Base-by-base conservation (phyloP, 2,888 invertebrate genomes). In the Xestia rhomboidea region DNA sequence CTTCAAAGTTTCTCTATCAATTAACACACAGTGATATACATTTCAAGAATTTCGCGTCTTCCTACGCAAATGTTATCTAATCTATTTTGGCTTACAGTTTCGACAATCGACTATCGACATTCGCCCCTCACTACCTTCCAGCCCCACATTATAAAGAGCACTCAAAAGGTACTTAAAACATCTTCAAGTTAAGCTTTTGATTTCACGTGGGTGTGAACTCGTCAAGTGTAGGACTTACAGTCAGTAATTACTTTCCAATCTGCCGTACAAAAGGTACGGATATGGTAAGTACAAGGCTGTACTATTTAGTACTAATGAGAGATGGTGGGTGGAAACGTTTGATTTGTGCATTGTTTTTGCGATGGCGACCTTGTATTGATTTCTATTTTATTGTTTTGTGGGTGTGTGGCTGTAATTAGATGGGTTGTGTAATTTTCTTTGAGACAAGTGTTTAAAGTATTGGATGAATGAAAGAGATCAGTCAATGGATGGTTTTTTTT, bases 181-280 rank as follows among this genome's bases (percentile, higher is more conserved):
- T 90, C 89, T 92, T 89, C 87, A 88, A 89, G 88, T 86, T 87
- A 89, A 89, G 90, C 90, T 90, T 91, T 91, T 89, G 89, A 89
- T 81, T 88, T 88, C 72, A 82, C 87, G 94, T 94, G 91, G 94
- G 94, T 81, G 93, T 92, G 68, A 87, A 75, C 79, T 82, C 85
- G 77, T 89, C 93, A 91, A 92, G 93, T 91, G 93, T 92, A 91
- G 92, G 93, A 79, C 88, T 89, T 87, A 88, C 84, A 89, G 88
- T 72, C 88, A 89, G 90, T 93, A 95, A 95, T 95, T 94, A 93
- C 94, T 95, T 94, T 95, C 93, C 93, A 92, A 93, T 93, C 70
- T 78, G 91, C 84, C 70, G 82, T 74, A 87, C 88, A 84, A 93
- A 91, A 91, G 89, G 87, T 69, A 81, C 88, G 73, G 82, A 84